Evolutionary conservation across 2,888 invertebrate species (phyloP), one percentile per base, ranked within the genome.

Genomic region (Dryobotodes eremita): DNA sequence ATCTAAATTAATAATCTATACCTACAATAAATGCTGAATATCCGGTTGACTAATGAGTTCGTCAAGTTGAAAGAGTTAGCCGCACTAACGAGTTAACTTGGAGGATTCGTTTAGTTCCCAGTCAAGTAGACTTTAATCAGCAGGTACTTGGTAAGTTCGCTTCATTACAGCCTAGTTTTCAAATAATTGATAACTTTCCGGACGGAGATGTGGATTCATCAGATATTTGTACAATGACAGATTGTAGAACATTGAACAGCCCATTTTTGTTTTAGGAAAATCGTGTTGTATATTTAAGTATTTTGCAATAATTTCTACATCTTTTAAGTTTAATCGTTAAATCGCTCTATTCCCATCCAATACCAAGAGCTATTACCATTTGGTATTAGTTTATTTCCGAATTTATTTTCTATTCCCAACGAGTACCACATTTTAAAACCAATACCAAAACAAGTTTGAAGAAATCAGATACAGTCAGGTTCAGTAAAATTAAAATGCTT

Each of bases 31-130:
- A 42, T 7, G 42, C 62, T 23, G 53, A 61, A 71, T 79, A 75
- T 62, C 57, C 20, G 7, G 46, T 66, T 73, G 48, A 86, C 73
- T 83, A 87, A 80, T 81, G 74, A 78, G 77, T 72, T 79, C 64
- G 71, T 79, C 59, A 65, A 86, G 79, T 85, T 78, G 77, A 79
- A 81, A 77, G 85, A 76, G 81, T 86, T 80, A 71, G 72, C 69
- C 62, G 75, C 75, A 71, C 81, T 89, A 90, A 90, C 84, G 89
- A 88, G 84, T 79, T 76, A 84, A 86, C 84, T 90, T 88, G 68
- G 71, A 61, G 55, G 75, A 78, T 82, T 88, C 77, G 77, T 83
- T 86, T 75, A 75, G 75, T 64, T 82, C 31, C 26, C 50, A 81
- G 68, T 81, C 46, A 75, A 85, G 68, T 78, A 48, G 70, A 84